Conservation (phyloP, 1,140 invertebrate species). For the Eufriesea mexicana region DNA sequence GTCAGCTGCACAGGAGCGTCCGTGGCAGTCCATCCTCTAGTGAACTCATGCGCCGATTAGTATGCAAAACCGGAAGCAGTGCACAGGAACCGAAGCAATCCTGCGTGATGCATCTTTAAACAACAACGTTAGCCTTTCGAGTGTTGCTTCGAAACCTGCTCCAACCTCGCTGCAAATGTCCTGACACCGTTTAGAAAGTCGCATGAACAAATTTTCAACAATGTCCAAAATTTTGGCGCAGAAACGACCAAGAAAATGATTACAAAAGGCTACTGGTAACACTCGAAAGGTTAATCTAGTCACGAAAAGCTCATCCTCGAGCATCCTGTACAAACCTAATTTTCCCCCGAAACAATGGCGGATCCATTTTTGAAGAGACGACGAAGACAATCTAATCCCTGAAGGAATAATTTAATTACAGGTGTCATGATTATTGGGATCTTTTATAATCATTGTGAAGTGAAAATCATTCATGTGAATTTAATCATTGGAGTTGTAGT, state of each 20-base stretch:
- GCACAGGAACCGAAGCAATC: too few species aligned
- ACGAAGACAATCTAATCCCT: too few species aligned
- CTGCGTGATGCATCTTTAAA: background rate
- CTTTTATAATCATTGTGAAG: too few species aligned
- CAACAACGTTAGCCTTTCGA: background rate
- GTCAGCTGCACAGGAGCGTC: constrained; percentile 84
- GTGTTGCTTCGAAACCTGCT: too few species aligned
- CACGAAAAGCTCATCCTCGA: background rate
- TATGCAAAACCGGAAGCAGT: background rate
- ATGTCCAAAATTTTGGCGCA: background rate
- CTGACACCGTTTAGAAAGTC: background rate
- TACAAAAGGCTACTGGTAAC: background rate
- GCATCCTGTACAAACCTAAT: background rate
- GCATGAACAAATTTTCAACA: background rate
- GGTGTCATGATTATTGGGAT: too few species aligned
- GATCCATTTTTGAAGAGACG: too few species aligned
- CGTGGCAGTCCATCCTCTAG: constrained; percentile 82
- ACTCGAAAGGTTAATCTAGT: constrained; percentile 21
- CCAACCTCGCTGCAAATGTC: background rate
- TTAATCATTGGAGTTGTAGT: too few species aligned
- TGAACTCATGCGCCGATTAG: constrained; percentile 71
- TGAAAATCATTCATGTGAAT: too few species aligned
- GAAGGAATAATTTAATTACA: too few species aligned
- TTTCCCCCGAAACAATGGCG: background rate
- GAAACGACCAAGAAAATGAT: background rate